Conservation (phyloP, 2,888 invertebrate species). For the Callosobruchus maculatus region DNA sequence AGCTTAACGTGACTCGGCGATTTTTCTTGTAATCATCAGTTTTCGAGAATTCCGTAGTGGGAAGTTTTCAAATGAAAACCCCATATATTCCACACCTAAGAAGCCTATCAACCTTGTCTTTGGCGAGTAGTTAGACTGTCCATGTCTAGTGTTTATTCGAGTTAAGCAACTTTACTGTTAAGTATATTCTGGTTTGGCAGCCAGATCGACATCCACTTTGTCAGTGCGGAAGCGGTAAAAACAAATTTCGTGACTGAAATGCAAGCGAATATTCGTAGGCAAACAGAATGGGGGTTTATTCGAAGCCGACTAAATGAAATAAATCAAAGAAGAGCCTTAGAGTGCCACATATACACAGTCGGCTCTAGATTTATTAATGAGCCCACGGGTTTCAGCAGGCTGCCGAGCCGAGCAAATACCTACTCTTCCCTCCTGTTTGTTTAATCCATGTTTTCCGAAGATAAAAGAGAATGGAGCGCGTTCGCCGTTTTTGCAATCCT, state of each 20-base stretch:
- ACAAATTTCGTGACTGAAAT: not conserved
- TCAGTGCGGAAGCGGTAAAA: not conserved
- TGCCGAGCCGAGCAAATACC: not conserved
- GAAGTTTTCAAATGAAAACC: too few species aligned
- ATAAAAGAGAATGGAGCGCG: not conserved
- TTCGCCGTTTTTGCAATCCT: not conserved
- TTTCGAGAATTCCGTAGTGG: too few species aligned
- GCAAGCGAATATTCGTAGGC: not conserved
- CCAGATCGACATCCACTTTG: too few species aligned
- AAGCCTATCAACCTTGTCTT: too few species aligned
- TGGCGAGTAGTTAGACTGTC: too few species aligned
- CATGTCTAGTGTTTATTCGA: too few species aligned
- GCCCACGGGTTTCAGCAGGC: not conserved
- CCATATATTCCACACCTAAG: too few species aligned
- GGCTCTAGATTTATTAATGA: not conserved
- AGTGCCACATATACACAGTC: not conserved
- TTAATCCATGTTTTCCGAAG: not conserved
- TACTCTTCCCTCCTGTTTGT: not conserved
- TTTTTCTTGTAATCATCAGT: too few species aligned
- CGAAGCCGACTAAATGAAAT: not conserved
- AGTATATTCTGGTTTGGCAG: too few species aligned
- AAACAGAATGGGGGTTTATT: not conserved
- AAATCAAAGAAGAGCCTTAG: not conserved
- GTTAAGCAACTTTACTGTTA: too few species aligned
- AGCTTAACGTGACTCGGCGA: too few species aligned